A percentile compares a stretch with the other conserved stretches of the same genome.
phyloP scores from a whole-genome alignment of 2,113 vertebrate genomes.

The Lipophrys pholis region DNA sequence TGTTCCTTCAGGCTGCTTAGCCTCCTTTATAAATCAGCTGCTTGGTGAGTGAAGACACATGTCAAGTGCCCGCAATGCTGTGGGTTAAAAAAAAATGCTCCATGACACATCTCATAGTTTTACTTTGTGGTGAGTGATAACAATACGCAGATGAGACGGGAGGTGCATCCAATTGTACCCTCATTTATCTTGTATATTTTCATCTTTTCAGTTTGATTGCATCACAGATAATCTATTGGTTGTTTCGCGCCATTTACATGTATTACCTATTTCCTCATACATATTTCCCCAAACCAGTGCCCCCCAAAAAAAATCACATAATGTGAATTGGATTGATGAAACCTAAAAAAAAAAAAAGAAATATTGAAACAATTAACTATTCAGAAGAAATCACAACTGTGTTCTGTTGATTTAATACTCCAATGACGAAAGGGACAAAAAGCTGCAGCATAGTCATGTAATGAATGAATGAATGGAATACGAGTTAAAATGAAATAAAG shows the following conservation, averaged over 20 bases:
- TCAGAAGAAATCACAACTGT: no score
- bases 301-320: no score
- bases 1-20: conserved; percentile 68
- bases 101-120: conserved; percentile 49
- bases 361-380: no score
- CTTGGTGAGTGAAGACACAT: conserved; percentile 63
- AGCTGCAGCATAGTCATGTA: no score
- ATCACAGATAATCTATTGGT: background rate
- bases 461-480: no score
- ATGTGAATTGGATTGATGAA: no score
- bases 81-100: conserved; percentile 59
- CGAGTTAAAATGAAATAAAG: no score
- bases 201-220: background rate
- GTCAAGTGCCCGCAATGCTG: conserved; percentile 48
- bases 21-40: conserved; percentile 68
- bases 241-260: background rate
- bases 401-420: no score
- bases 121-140: conserved; percentile 10
- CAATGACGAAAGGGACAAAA: no score
- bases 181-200: background rate
- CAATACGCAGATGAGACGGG: conserved; percentile 15
- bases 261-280: background rate
- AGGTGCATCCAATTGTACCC: background rate
- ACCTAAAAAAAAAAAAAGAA: no score
- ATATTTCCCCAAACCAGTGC: background rate